These are phyloP conservation scores for Nomada ruficornis DNA, from an alignment of 2,888 invertebrate genomes.

Conservation along the genomic window DNA sequence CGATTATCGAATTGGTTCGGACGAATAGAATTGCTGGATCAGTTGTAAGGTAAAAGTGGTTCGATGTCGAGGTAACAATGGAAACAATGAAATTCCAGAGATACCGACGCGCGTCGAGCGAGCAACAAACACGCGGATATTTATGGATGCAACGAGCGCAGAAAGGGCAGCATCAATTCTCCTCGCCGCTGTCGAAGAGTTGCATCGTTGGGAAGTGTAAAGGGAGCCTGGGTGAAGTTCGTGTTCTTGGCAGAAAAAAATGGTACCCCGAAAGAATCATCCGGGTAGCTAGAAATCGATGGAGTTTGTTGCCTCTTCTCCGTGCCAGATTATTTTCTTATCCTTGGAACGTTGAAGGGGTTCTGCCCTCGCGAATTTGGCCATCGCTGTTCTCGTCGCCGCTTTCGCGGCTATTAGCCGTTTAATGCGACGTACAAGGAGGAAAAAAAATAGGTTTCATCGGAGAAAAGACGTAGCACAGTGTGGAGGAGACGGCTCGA, in stretches of 20 bases:
- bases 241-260: neutral
- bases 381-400: neutral
- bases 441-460: neutral
- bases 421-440: neutral
- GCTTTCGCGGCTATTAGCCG: neutral
- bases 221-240: neutral
- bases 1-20: neutral
- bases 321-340: constrained; percentile 24
- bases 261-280: neutral
- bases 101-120: constrained; percentile 14
- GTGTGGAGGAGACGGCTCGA: constrained; percentile 22
- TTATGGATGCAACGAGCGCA: constrained; percentile 61
- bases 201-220: constrained; percentile 4
- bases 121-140: constrained; percentile 52
- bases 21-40: neutral
- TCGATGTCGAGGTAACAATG: neutral
- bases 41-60: neutral
- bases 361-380: neutral
- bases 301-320: constrained; percentile 1
- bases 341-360: neutral
- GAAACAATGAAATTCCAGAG: constrained; percentile 36
- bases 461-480: constrained; percentile 2
- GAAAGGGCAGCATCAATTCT: constrained; percentile 37
- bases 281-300: neutral
- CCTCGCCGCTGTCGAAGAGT: neutral